Evolutionary conservation across 2,888 invertebrate species (phyloP).

Genomic region (Carcina quercana): DNA sequence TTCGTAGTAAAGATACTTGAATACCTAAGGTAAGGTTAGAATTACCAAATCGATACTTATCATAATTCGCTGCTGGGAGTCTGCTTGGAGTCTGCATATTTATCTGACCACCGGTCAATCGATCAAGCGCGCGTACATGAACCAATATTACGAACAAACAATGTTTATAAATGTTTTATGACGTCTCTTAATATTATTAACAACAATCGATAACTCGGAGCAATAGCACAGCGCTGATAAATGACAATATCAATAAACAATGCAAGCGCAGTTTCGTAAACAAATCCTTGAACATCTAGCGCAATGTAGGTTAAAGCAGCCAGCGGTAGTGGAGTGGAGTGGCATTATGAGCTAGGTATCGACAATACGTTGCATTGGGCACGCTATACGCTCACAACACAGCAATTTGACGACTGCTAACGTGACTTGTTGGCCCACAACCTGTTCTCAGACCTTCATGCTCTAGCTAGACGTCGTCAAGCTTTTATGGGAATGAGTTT

Average conservation of each 20-base stretch:
- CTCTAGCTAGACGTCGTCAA: constrained; percentile 14
- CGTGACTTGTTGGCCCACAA: constrained; percentile 16
- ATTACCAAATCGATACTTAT: too few relatives aligned
- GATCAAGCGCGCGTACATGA: too few relatives aligned
- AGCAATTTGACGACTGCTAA: constrained; percentile 14
- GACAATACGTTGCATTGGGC: constrained; percentile 14
- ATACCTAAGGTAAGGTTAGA: too few relatives aligned
- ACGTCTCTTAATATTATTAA: too few relatives aligned
- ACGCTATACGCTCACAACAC: constrained; percentile 2
- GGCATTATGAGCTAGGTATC: constrained; percentile 15
- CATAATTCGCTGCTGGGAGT: too few relatives aligned
- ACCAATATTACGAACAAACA: too few relatives aligned
- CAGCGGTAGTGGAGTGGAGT: too few relatives aligned
- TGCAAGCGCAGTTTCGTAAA: not conserved
- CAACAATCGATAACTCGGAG: too few relatives aligned
- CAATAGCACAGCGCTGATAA: not conserved
- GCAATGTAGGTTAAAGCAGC: not conserved
- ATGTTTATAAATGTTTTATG: too few relatives aligned
- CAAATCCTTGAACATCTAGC: constrained; percentile 6
- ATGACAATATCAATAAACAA: not conserved
- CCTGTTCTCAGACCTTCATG: constrained; percentile 17
- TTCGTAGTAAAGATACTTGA: too few relatives aligned
- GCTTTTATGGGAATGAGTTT: constrained; percentile 18
- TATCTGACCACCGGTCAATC: too few relatives aligned
- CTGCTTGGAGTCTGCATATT: too few relatives aligned